Base-by-base conservation (phyloP, 1,140 invertebrate species). In the Asobara japonica region DNA sequence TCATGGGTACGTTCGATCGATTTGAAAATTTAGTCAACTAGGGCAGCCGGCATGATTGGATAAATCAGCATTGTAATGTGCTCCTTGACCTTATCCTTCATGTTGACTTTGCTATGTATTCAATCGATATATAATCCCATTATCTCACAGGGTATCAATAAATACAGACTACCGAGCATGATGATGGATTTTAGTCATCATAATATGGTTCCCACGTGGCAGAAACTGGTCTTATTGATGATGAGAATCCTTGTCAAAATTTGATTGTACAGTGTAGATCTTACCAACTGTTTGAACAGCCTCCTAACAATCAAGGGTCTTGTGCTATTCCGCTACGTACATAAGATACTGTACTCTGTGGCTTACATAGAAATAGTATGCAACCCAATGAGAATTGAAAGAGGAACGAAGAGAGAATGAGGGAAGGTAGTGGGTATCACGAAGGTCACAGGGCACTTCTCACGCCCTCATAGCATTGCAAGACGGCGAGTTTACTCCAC, bases 181-280 rank as follows among this genome's bases (percentile, higher is more conserved):
- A 33, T 71, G 45, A 73, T 61, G 67, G 10, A 60, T 72, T 74
- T 38, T 76, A 74, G 56, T 41, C 77, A 76, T 77, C 65, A 75
- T 73, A 73, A 72, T 69, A 74, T 78, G 74, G n/a, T 45, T 45
- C 41, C 41, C 41, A 45, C 41, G 41, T 45, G 41, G n/a, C n/a
- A 45, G n/a, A 16, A 45, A 45, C 11, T 45, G 41, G n/a, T 45
- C 41, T 45, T 45, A 45, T n/a, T 45, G 41, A 45, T 5, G 8
- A 45, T 45, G 41, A 16, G 41, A 45, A 16, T n/a, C n/a, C 41
- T 45, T 45, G 41, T 45, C 41, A 45, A 45, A 45, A 45, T 45
- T 45, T 45, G 41, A 45, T 45, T 45, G 41, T 13, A 45, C 13
- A 45, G 1, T 16, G 41, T 45, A 13, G 41, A 45, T 16, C 41